Base-by-base conservation (phyloP, 2,113 vertebrate genomes). In the Jaculus jaculus region DNA sequence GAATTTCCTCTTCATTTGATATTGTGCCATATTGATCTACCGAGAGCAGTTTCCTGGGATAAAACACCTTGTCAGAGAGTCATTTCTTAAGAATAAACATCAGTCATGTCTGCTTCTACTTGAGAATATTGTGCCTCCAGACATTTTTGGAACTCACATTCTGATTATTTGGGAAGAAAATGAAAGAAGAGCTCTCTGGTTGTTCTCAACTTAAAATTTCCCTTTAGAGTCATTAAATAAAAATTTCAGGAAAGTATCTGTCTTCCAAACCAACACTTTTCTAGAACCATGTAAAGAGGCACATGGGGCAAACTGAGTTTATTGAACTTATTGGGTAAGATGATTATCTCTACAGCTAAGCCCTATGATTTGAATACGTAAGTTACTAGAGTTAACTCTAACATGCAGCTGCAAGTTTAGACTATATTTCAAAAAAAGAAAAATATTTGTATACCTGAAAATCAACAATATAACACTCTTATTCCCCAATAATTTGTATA, bases 251-350 rank as follows among this genome's bases (percentile, higher is more conserved):
- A 87, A 90, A 84, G 28, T 32, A 91, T 95, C 78, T 85, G 32
- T 94, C 84, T 95, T 95, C 58, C 28, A 90, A 91, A 84, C 54
- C 51, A 85, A 88, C 18, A 68, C 30, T 91, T 92, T 95, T 81
- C 63, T 71, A 87, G 58, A 93, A 77, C 28, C 65, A 54, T 61
- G 51, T 84, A 91, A 95, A 95, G 69, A 94, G 77, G 60, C 65
- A 93, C 89, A 71, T 87, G 69, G 74, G 63, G 34, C 15, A 91
- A 89, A 85, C 84, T 92, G 0, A 74, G 78, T 81, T 95, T 92
- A 79, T 87, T 73, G 66, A 92, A 88, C 30, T 94, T 94, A 81
- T 75, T 2, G 0, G 74, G 34, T 32, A 92, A 24, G 51, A 83
- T 83, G 90, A 84, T 79, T 96, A 79, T 89, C 61, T 94, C 47